These are phyloP conservation scores for Scylla paramamosain DNA, from an alignment of 1,140 invertebrate species.

Conservation along the genomic window DNA sequence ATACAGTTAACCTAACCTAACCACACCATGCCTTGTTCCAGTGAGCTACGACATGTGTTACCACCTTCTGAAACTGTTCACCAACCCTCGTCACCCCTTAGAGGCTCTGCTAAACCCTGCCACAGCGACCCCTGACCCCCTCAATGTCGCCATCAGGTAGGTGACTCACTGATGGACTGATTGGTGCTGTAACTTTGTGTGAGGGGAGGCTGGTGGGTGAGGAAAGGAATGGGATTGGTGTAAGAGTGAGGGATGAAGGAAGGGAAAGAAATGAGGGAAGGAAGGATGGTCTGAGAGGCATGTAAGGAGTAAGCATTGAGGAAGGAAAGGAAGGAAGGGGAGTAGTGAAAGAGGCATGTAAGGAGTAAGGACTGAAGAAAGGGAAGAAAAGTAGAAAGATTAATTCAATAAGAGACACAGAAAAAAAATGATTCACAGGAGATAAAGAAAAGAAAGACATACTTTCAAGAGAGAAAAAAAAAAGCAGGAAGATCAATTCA, in stretches of 20 bases:
- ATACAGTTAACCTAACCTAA: background rate
- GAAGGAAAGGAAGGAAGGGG: background rate
- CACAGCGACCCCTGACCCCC: slow-evolving; percentile 88
- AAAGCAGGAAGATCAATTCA: background rate
- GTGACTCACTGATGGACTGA: slow-evolving; percentile 12
- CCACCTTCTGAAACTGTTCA: slow-evolving; percentile 90
- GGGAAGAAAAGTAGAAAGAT: background rate
- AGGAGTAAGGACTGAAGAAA: background rate
- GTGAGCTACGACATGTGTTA: slow-evolving; percentile 88
- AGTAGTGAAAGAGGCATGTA: background rate
- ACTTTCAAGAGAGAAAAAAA: background rate
- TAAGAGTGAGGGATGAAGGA: too few relatives aligned
- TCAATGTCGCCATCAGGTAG: slow-evolving; percentile 92
- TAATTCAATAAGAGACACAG: too few relatives aligned
- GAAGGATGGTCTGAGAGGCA: too few relatives aligned
- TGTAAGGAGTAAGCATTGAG: too few relatives aligned
- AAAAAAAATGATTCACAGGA: too few relatives aligned
- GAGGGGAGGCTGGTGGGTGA: too few relatives aligned
- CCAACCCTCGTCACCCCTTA: slow-evolving; percentile 84
- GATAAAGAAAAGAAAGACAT: background rate
- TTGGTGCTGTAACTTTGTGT: too few relatives aligned
- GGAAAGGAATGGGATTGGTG: too few relatives aligned
- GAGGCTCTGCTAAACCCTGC: slow-evolving; percentile 88
- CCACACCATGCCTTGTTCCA: slow-evolving; percentile 36
- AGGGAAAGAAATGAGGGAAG: too few relatives aligned